phyloP scores from a whole-genome alignment of 2,113 vertebrate species.

The Protobothrops flavoviridis region DNA sequence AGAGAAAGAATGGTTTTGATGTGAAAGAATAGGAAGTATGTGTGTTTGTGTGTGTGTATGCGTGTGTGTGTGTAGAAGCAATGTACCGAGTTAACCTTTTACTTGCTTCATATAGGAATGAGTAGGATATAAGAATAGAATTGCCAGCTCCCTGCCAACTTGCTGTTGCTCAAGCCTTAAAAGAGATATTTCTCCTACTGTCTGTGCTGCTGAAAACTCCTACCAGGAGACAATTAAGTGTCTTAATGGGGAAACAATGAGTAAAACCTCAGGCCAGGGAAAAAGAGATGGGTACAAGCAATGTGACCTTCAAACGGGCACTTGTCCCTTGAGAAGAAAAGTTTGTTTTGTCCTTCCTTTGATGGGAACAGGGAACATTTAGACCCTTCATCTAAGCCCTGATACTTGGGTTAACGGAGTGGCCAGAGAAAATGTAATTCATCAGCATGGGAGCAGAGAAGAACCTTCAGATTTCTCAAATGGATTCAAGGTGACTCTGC shows the following conservation, averaged over 20 bases:
- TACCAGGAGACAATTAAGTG: constrained; percentile 44
- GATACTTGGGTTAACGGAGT: rapidly evolving
- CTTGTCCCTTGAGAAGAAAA: constrained; percentile 28
- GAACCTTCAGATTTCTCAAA: constrained; percentile 21
- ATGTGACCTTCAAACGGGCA: constrained; percentile 79
- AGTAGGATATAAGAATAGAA: neutral
- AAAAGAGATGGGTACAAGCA: constrained; percentile 40
- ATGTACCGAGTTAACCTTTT: constrained; percentile 67
- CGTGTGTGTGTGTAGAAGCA: constrained; percentile 50
- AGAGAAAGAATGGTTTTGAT: constrained; percentile 49
- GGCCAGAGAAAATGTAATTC: constrained; percentile 4
- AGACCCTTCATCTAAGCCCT: neutral
- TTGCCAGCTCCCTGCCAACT: neutral
- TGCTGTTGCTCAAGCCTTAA: constrained; percentile 2
- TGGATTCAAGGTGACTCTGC: neutral
- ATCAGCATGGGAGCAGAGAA: constrained; percentile 15
- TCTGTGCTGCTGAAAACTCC: constrained; percentile 29
- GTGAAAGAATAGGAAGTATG: neutral
- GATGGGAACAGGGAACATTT: neutral
- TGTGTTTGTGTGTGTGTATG: constrained; percentile 32
- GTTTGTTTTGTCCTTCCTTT: constrained; percentile 15
- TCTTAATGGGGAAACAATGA: constrained; percentile 32
- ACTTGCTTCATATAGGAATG: constrained; percentile 19
- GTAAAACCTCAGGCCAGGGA: constrained; percentile 51
- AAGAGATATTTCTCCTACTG: constrained; percentile 25